These are phyloP conservation scores for Clytia hemisphaerica DNA, from an alignment of 30 jellyfish, hydroid and myxozoan genomes.

Conservation along the genomic window DNA sequence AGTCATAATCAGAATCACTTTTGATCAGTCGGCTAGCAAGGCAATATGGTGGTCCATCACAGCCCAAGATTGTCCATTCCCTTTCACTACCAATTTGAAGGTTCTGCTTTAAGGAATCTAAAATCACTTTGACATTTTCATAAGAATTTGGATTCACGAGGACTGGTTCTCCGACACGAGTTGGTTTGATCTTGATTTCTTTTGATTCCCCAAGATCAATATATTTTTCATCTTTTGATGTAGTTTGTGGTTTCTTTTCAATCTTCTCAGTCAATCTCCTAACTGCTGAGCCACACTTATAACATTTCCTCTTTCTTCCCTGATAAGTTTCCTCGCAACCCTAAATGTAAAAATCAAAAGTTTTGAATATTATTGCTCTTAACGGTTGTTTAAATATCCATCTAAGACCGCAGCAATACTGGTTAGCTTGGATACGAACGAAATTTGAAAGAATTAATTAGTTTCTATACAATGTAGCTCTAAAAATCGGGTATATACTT, in stretches of 20 bases:
- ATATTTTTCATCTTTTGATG: background rate
- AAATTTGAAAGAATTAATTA: no score
- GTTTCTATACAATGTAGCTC: no score
- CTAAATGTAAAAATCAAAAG: no score
- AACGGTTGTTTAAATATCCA: no score
- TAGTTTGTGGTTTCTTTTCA: background rate
- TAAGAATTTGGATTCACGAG: background rate
- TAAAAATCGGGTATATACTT: no score
- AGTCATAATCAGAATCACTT: background rate
- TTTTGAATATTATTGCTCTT: no score
- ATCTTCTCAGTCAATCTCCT: background rate
- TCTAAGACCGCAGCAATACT: no score
- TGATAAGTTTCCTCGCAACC: no score
- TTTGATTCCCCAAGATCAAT: background rate
- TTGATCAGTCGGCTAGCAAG: background rate
- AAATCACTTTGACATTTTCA: background rate
- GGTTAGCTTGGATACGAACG: no score
- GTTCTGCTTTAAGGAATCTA: background rate
- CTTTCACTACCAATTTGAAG: background rate
- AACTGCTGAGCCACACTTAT: background rate
- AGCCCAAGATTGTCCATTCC: background rate
- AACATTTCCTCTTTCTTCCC: background rate
- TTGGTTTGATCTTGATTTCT: background rate
- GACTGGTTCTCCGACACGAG: background rate
- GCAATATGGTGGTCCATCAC: slow-evolving; percentile 11